Conservation (phyloP, 2,797 vertebrate species). For the Carapus acus region DNA sequence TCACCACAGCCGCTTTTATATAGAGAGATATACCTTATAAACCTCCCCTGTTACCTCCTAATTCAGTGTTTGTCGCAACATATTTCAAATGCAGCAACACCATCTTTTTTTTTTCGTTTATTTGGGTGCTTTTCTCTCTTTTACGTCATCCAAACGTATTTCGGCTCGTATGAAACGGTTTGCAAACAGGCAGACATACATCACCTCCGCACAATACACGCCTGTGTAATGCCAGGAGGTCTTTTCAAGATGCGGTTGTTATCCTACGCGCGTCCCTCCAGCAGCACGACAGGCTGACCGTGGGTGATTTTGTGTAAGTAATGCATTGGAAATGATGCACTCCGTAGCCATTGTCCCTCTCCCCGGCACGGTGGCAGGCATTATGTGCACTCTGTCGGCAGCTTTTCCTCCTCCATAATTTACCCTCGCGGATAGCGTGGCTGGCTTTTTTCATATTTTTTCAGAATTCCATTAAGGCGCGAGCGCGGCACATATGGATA, state of each 20-base stretch:
- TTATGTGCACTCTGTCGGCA: constrained; percentile 24
- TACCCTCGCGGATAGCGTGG: constrained; percentile 16
- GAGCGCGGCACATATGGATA: constrained; percentile 22
- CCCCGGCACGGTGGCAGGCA: constrained; percentile 6
- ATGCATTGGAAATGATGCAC: not conserved
- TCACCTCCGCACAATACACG: not conserved
- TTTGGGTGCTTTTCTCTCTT: too few relatives aligned
- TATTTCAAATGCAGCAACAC: too few relatives aligned
- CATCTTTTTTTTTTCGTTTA: too few relatives aligned
- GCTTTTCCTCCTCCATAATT: constrained; percentile 29
- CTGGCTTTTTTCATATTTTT: constrained; percentile 20
- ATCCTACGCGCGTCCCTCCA: not conserved
- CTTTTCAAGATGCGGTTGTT: not conserved
- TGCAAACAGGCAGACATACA: too few relatives aligned
- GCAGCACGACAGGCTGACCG: not conserved
- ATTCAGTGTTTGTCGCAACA: too few relatives aligned
- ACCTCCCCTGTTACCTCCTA: too few relatives aligned
- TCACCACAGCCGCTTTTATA: constrained; percentile 9
- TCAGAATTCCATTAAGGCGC: constrained; percentile 33
- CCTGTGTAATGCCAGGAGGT: not conserved
- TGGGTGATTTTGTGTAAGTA: not conserved
- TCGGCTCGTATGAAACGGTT: not conserved
- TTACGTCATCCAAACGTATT: too few relatives aligned
- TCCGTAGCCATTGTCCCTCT: constrained; percentile 5
- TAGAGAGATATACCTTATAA: too few relatives aligned